phyloP scores from a whole-genome alignment of 2,888 invertebrate species.

The Lymantria dispar region DNA sequence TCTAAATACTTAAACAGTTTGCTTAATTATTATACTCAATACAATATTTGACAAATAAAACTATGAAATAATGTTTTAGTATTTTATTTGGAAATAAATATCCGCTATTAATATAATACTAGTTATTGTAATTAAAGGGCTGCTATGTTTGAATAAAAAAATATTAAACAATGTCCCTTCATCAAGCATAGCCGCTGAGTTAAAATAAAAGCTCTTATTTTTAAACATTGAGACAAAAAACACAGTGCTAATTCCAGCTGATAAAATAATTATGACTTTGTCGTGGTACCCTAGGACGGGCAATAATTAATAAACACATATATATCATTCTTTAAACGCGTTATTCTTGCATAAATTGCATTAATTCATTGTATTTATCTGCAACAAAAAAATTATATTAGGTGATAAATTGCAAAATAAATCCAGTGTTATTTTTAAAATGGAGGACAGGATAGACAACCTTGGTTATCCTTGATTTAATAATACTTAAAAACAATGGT shows the following conservation, averaged over 20 bases:
- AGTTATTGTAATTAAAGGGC: conserved; percentile 2
- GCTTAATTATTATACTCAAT: no score
- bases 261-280: not conserved
- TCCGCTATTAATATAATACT: conserved; percentile 17
- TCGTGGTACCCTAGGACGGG: not conserved
- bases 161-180: not conserved
- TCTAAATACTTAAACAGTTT: no score
- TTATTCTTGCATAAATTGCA: not conserved
- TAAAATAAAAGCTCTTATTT: not conserved
- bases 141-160: not conserved
- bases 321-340: not conserved
- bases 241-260: not conserved
- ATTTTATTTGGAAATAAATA: conserved; percentile 30
- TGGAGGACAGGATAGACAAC: no score
- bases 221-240: not conserved
- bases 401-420: not conserved
- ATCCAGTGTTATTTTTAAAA: no score
- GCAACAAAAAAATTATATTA: conserved; percentile 48
- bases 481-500: no score
- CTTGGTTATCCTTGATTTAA: no score
- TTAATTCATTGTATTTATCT: conserved; percentile 59
- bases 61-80: conserved; percentile 7
- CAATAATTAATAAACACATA: not conserved
- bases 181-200: not conserved
- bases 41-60: not conserved